Base-by-base conservation (phyloP, 2,113 vertebrate genomes). In the Macquaria australasica region DNA sequence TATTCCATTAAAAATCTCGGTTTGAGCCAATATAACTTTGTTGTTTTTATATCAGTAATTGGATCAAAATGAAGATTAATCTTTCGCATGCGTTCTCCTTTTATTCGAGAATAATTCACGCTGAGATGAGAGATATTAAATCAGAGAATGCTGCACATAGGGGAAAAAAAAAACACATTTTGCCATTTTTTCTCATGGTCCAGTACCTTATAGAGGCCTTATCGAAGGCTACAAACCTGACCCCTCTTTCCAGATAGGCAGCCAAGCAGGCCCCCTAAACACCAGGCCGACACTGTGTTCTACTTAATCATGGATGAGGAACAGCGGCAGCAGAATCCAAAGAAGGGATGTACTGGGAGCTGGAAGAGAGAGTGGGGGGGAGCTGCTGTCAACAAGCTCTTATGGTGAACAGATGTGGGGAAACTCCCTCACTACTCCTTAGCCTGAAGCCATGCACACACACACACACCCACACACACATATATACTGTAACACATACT, bases 351-450 rank as follows among this genome's bases (percentile, higher is more conserved):
- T 78, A 86, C 69, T 70, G 76, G 81, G 87, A 90, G 85, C 71
- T 75, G 82, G 48, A 58, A 56, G 88, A 67, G 69, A 63, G 66
- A 69, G 89, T 28, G 69, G 80, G 82, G 78, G 85, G 88, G 88
- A 87, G 79, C 89, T 85, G 93, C 93, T 96, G 95, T 96, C 95
- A 96, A 94, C 95, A 95, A 95, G 90, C 94, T 95, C 94, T 95
- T 95, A 96, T 95, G 94, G 87, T 94, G 93, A 96, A 95, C 96
- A 96, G 96, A 96, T 96, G 96, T 95, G 92, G 92, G 92, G 94
- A 91, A 93, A 96, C 95, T 96, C 95, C 95, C 93, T 92, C 86
- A 91, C 92, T 91, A 79, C 92, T 92, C 88, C 74, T 84, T 89
- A 74, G 92, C 94, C 92, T 87, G 89, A 80, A 93, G 94, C 85